These are phyloP conservation scores for Sinocyclocheilus anshuiensis DNA, from an alignment of 2,113 vertebrate genomes.

Conservation along the genomic window DNA sequence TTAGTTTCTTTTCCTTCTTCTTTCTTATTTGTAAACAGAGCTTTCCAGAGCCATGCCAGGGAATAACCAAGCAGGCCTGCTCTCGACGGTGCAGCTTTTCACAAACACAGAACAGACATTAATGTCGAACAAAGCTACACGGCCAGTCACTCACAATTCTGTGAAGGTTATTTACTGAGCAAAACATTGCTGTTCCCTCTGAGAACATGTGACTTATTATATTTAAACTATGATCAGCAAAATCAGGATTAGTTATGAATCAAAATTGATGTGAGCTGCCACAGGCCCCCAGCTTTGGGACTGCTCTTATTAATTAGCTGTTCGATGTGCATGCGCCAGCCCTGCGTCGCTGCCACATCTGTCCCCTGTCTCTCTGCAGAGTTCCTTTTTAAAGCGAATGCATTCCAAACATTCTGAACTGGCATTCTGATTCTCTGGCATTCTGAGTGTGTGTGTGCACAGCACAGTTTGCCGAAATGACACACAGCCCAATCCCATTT, in stretches of 20 bases:
- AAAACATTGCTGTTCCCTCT: slow-evolving; percentile 1
- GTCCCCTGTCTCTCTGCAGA: slow-evolving; percentile 38
- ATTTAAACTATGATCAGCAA: slow-evolving; percentile 22
- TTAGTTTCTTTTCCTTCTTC: slow-evolving; percentile 61
- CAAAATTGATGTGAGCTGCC: slow-evolving; percentile 19
- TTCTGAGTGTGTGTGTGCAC: slow-evolving; percentile 11
- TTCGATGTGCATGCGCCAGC: slow-evolving; percentile 33
- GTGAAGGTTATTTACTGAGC: slow-evolving; percentile 16
- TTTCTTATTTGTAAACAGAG: slow-evolving; percentile 62
- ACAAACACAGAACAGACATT: slow-evolving; percentile 18
- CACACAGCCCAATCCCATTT: slow-evolving; percentile 7
- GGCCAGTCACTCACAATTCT: neutral
- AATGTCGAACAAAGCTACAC: slow-evolving; percentile 8
- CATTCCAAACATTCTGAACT: slow-evolving; percentile 51
- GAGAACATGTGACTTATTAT: neutral
- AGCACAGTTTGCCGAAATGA: slow-evolving; percentile 30
- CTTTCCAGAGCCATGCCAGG: slow-evolving; percentile 47
- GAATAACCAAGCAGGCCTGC: slow-evolving; percentile 52
- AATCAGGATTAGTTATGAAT: slow-evolving; percentile 34
- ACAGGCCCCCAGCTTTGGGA: slow-evolving; percentile 42
- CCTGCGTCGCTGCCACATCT: slow-evolving; percentile 39
- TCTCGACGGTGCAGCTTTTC: slow-evolving; percentile 25
- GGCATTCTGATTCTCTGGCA: slow-evolving; percentile 19
- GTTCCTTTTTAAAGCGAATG: slow-evolving; percentile 54
- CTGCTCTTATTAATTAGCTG: slow-evolving; percentile 59